Conservation (phyloP, 2,797 vertebrate genomes). For the Margarornis squamiger region DNA sequence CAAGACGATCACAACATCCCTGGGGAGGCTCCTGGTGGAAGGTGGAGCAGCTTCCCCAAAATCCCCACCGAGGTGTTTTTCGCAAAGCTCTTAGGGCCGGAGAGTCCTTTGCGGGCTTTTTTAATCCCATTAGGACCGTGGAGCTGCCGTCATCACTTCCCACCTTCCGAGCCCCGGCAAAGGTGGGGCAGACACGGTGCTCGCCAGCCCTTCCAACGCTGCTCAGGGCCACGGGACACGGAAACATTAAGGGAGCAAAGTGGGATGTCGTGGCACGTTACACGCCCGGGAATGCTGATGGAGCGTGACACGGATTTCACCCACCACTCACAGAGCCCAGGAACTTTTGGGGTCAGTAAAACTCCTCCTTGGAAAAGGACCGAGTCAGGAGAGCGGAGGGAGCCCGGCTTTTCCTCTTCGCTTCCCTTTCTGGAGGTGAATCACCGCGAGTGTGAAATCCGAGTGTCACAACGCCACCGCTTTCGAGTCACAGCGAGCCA, state of each 20-base stretch:
- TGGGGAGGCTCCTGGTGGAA: not conserved
- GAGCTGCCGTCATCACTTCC: not conserved
- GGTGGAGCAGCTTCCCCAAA: not conserved
- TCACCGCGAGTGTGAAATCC: not conserved
- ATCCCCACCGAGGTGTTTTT: not conserved
- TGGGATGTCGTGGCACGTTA: rapidly evolving
- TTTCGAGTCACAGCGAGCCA: not conserved
- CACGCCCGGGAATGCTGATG: not conserved
- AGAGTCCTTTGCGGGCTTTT: not conserved
- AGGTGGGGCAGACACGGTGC: not conserved
- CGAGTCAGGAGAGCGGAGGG: not conserved
- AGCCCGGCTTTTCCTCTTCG: not conserved
- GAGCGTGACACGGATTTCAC: not conserved
- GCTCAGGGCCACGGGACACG: rapidly evolving
- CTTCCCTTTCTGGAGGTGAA: not conserved
- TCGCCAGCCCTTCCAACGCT: not conserved
- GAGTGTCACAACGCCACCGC: not conserved
- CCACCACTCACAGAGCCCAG: not conserved
- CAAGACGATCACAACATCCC: not conserved
- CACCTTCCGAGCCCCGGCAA: not conserved
- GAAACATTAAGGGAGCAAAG: not conserved
- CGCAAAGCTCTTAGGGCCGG: not conserved
- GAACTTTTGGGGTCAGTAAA: not conserved
- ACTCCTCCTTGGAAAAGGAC: not conserved
- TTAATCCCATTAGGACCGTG: not conserved